phyloP scores from a whole-genome alignment of 2,888 invertebrate genomes.

The Theretra japonica region DNA sequence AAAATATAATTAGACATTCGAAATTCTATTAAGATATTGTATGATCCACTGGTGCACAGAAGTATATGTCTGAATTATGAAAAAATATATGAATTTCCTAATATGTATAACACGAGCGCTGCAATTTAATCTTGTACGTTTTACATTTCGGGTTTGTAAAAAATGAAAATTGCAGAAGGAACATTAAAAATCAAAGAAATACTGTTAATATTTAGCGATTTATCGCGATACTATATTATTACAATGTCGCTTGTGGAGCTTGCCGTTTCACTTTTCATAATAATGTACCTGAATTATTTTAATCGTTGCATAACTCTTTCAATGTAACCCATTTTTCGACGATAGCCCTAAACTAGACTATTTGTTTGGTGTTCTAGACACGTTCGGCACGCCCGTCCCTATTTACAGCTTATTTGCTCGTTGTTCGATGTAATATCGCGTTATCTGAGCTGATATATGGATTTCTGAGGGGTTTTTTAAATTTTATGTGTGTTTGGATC shows the following conservation, averaged over 20 bases:
- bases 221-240: too few species aligned
- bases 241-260: neutral
- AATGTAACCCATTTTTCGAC: neutral
- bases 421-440: neutral
- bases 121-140: too few species aligned
- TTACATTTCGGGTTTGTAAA: too few species aligned
- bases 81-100: too few species aligned
- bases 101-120: too few species aligned
- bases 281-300: neutral
- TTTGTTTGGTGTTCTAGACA: conserved; percentile 27
- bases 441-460: neutral
- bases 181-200: too few species aligned
- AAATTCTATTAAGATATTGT: too few species aligned
- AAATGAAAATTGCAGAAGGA: too few species aligned
- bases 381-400: conserved; percentile 15
- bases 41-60: too few species aligned
- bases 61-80: too few species aligned
- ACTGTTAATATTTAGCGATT: too few species aligned
- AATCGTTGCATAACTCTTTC: conserved; percentile 18
- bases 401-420: conserved; percentile 5
- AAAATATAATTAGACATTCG: too few species aligned
- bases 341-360: conserved; percentile 4
- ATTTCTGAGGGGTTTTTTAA: neutral
- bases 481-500: neutral
- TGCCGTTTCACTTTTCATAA: neutral